Evolutionary conservation across 2,888 invertebrate species (phyloP), one percentile per base, ranked within the genome.

Genomic region (Aproaerema taeniolella): DNA sequence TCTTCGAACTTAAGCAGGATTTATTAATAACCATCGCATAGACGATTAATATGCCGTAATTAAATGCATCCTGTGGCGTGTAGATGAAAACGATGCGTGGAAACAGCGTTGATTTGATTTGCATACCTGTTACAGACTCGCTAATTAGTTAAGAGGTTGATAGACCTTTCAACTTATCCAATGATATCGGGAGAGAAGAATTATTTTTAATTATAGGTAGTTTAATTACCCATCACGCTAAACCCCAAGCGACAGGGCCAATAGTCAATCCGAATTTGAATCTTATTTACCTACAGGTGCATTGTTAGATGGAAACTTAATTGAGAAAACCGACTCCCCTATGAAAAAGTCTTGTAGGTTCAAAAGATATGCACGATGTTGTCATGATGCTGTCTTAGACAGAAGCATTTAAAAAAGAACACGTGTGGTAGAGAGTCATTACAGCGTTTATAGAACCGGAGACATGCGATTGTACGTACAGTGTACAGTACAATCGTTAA

Each of bases 11-110:
- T n/a, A n/a, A n/a, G n/a, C n/a, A n/a, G n/a, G 52, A 52, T 56
- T 65, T 64, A 67, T 57, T 49, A 50, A 45, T 49, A 58, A 53
- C 48, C 52, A 50, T 53, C 55, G 56, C 7, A 52, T 47, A 53
- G 44, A 46, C 58, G 52, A 68, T 68, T 64, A 68, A 66, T 67
- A 60, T 55, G 46, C 59, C 42, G 55, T 62, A 61, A 67, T 64
- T 68, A 61, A 63, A 58, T 51, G 47, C 50, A 67, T 66, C 58
- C 60, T 58, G 56, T 49, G 43, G 42, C 35, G 39, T 43, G 51
- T 53, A 45, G 49, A 46, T 44, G 36, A 45, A 50, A 47, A 54
- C 47, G 45, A 50, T 51, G n/a, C n/a, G 43, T 52, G 54, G 49
- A 50, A 52, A 50, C 49, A 43, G 47, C 43, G 41, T 44, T 48